Conservation (phyloP, 2,113 vertebrate genomes). For the Martes martes region DNA sequence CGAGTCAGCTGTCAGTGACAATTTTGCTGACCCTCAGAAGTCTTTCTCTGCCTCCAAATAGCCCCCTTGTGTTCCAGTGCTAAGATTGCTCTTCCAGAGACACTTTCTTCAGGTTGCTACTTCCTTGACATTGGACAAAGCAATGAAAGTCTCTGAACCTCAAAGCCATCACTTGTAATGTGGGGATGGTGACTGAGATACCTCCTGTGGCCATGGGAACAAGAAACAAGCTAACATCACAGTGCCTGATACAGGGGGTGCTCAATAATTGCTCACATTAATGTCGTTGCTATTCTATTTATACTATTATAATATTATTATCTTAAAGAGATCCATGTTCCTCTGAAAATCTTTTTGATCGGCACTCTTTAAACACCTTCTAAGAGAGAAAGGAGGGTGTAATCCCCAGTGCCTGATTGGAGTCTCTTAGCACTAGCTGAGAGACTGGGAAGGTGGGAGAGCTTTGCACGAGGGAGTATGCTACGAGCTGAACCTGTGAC, state of each 20-base stretch:
- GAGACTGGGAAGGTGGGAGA: accelerated
- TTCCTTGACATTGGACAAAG: neutral
- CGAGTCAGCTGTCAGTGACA: neutral
- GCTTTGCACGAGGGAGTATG: neutral
- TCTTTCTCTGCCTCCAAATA: neutral
- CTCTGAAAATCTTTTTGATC: neutral
- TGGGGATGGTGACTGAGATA: neutral
- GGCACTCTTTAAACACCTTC: neutral
- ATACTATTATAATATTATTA: neutral
- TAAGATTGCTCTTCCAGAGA: neutral
- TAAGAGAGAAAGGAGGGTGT: neutral
- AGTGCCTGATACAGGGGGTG: neutral
- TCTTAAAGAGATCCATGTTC: neutral
- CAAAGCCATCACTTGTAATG: neutral
- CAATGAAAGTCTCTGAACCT: neutral
- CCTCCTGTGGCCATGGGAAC: neutral
- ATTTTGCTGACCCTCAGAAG: neutral
- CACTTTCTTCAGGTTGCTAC: neutral
- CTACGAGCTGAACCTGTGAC: neutral
- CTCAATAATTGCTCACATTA: neutral
- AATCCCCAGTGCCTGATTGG: too few relatives aligned
- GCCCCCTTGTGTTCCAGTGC: neutral
- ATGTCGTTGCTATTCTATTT: neutral
- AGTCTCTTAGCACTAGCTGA: neutral
- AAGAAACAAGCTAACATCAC: neutral